Conservation (phyloP, 2,113 vertebrate genomes). For the Ahaetulla prasina region DNA sequence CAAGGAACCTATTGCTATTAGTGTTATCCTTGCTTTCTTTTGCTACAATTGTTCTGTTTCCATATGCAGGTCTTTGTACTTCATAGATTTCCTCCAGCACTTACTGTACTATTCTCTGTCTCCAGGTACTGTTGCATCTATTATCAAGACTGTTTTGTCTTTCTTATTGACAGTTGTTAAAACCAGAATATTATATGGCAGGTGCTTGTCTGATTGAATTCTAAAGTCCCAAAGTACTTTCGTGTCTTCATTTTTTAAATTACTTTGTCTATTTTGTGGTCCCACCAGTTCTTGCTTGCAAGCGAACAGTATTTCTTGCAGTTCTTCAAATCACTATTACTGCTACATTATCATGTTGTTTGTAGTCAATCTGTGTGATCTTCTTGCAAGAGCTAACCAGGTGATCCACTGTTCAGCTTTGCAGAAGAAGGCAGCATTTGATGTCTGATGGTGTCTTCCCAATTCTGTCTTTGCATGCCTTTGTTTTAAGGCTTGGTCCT, state of each 20-base stretch:
- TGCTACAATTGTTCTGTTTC: neutral
- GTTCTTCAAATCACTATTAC: neutral
- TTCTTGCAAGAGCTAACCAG: neutral
- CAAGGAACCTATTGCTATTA: neutral
- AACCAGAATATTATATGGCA: neutral
- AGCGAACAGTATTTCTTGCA: too few relatives aligned
- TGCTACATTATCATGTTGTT: neutral
- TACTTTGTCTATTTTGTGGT: neutral
- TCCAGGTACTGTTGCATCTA: neutral
- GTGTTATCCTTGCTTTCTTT: neutral
- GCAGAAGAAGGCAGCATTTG: neutral
- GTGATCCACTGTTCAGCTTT: neutral
- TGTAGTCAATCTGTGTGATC: neutral
- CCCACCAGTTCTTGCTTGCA: neutral
- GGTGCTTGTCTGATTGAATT: neutral
- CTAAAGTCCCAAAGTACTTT: neutral
- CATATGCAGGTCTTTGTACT: neutral
- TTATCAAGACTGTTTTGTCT: neutral
- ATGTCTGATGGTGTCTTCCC: neutral
- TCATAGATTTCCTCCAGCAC: neutral
- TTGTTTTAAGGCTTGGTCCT: neutral
- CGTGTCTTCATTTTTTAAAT: neutral
- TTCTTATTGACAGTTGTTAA: neutral
- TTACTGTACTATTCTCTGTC: neutral
- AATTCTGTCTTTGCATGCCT: neutral